Evolutionary conservation across 2,888 invertebrate genomes (phyloP).

Genomic region (Julus scandinavius): DNA sequence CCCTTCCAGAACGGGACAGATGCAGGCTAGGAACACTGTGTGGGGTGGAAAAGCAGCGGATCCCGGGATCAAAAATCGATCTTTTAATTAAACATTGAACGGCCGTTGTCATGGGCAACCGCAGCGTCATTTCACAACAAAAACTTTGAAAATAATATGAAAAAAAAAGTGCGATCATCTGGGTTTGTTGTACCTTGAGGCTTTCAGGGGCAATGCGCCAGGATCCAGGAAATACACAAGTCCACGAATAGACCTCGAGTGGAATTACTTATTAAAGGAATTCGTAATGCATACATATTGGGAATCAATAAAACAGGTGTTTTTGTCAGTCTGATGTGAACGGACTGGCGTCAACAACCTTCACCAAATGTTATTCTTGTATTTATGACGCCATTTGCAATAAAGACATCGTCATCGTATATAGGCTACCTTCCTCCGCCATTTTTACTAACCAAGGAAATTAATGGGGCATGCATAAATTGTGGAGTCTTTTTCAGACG

Average conservation of each 20-base stretch:
- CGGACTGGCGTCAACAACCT: background rate
- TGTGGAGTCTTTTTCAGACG: no score
- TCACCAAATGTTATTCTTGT: background rate
- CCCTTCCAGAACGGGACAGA: slow-evolving; percentile 25
- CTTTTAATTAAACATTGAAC: slow-evolving; percentile 19
- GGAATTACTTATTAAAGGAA: background rate
- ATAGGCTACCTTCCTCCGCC: background rate
- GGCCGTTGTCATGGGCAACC: background rate
- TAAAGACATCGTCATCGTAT: background rate
- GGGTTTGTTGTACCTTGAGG: slow-evolving; percentile 14
- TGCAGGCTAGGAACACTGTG: background rate
- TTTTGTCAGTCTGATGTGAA: background rate
- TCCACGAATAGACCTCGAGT: background rate
- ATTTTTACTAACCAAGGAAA: no score
- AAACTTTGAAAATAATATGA: background rate
- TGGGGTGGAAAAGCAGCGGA: background rate
- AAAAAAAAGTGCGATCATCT: background rate
- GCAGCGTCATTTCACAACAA: slow-evolving; percentile 11
- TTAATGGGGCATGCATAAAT: no score
- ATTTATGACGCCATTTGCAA: background rate
- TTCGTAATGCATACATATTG: background rate
- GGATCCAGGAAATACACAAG: background rate
- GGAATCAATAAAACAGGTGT: slow-evolving; percentile 1
- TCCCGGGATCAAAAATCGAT: background rate
- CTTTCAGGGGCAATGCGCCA: background rate